phyloP scores from a whole-genome alignment of 2,888 invertebrate species.

The Danaus chrysippus region DNA sequence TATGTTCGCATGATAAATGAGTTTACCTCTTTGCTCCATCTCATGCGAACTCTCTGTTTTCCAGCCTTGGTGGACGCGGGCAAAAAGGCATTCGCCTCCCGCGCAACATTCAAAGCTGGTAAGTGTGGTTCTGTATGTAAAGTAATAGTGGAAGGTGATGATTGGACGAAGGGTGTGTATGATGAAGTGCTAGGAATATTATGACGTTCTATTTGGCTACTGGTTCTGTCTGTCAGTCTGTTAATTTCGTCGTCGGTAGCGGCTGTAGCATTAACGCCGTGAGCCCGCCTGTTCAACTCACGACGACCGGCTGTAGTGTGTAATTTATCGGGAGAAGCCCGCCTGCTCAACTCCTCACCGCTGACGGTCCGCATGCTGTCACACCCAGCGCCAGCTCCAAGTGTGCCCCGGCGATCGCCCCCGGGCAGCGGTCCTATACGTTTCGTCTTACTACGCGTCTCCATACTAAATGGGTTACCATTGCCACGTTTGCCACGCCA shows the following conservation, averaged over 20 bases:
- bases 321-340: too few relatives aligned
- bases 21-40: too few relatives aligned
- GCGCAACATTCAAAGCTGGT: slow-evolving; percentile 8
- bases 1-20: too few relatives aligned
- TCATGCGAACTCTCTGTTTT: too few relatives aligned
- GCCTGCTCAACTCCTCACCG: too few relatives aligned
- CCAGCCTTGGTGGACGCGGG: background rate
- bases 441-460: slow-evolving; percentile 5
- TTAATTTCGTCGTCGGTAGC: too few relatives aligned
- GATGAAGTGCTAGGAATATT: too few relatives aligned
- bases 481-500: slow-evolving; percentile 18
- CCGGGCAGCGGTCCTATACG: slow-evolving; percentile 9
- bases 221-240: too few relatives aligned
- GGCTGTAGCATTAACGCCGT: background rate
- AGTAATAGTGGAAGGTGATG: background rate
- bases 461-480: slow-evolving; percentile 16
- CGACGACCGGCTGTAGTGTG: background rate
- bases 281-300: slow-evolving; percentile 10
- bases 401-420: too few relatives aligned
- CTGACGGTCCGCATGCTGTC: too few relatives aligned
- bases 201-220: background rate
- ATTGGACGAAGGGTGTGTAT: too few relatives aligned
- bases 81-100: background rate
- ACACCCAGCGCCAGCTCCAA: too few relatives aligned
- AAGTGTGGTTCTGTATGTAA: background rate